Conservation (phyloP, 2,797 vertebrate species). For the Gymnocypris eckloni region DNA sequence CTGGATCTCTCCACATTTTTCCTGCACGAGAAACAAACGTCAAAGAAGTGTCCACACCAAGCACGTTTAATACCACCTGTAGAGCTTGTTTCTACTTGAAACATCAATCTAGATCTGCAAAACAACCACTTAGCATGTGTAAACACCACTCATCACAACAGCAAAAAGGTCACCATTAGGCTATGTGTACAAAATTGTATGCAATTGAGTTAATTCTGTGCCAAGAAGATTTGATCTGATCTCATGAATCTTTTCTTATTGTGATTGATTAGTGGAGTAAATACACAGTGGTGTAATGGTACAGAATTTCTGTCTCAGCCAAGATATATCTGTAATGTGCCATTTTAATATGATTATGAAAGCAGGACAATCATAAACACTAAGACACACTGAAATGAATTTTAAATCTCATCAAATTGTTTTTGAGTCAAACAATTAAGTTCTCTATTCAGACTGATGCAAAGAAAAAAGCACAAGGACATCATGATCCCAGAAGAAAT, state of each 20-base stretch:
- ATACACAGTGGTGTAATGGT: neutral
- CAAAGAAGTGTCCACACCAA: slow-evolving; percentile 49
- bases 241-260: neutral
- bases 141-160: slow-evolving; percentile 39
- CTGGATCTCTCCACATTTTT: slow-evolving; percentile 63
- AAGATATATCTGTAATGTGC: neutral
- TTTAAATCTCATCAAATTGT: neutral
- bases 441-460: neutral
- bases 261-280: neutral
- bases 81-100: slow-evolving; percentile 71
- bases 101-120: slow-evolving; percentile 69
- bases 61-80: slow-evolving; percentile 39
- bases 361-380: neutral
- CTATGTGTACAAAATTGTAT: slow-evolving; percentile 3
- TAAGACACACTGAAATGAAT: neutral
- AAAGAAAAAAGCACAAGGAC: neutral
- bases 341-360: neutral
- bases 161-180: slow-evolving; percentile 15
- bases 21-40: slow-evolving; percentile 31
- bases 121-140: slow-evolving; percentile 66
- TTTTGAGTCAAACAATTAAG: neutral
- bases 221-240: neutral
- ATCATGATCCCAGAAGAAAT: neutral
- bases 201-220: neutral
- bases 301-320: neutral